Percentiles rank a stretch among this genome's conserved stretches.
Evolutionary conservation across 2,797 vertebrate species (phyloP).

Genomic region (Characodon lateralis): DNA sequence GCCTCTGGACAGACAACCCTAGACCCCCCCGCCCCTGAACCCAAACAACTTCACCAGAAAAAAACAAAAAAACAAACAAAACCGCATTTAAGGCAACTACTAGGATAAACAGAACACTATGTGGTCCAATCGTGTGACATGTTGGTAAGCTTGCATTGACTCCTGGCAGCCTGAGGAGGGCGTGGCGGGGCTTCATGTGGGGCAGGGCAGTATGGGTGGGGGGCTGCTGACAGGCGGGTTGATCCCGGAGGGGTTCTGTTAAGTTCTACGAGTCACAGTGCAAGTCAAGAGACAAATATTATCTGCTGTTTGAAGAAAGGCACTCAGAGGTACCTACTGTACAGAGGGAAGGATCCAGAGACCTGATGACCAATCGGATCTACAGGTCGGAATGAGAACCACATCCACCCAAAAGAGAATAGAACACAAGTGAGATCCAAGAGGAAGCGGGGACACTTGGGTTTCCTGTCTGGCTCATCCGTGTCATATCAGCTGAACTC

Average conservation of each 20-base stretch:
- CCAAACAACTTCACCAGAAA: constrained; percentile 44
- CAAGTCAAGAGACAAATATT: constrained; percentile 79
- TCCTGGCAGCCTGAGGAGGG: constrained; percentile 61
- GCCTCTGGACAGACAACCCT: constrained; percentile 21
- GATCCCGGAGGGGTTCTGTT: constrained; percentile 40
- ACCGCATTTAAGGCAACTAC: constrained; percentile 79
- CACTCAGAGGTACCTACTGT: constrained; percentile 80
- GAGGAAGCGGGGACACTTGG: constrained; percentile 21
- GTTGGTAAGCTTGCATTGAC: constrained; percentile 61
- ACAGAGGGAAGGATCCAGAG: constrained; percentile 60
- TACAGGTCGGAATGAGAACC: constrained; percentile 13
- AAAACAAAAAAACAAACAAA: constrained; percentile 39
- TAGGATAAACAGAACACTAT: constrained; percentile 68
- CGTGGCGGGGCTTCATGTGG: constrained; percentile 20
- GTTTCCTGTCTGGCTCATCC: constrained; percentile 40
- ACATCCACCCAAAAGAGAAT: constrained; percentile 33
- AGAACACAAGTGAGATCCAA: constrained; percentile 12
- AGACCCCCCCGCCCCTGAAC: constrained; percentile 6
- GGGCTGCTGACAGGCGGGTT: neutral
- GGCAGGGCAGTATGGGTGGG: constrained; percentile 8
- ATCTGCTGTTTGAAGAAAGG: constrained; percentile 80
- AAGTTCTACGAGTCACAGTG: constrained; percentile 79
- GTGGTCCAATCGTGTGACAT: constrained; percentile 56
- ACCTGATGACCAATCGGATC: constrained; percentile 30
- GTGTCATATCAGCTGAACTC: constrained; percentile 23